A percentile compares a stretch with the other conserved stretches of the same genome.
Conservation (phyloP, 2,797 vertebrate species). For the Epinephelus coioides region DNA sequence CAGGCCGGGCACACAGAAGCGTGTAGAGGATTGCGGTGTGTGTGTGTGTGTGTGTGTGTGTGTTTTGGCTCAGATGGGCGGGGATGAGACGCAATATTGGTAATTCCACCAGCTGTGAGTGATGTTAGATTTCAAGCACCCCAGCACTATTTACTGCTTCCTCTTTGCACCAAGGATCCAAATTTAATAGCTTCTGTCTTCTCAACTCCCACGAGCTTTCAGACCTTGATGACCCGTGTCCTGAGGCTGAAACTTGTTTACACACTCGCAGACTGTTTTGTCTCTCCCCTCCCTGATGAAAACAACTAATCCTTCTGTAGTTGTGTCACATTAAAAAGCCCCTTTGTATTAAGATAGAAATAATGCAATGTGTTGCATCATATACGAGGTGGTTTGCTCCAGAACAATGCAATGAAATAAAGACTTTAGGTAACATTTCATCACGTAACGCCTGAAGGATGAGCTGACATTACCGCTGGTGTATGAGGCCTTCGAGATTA, state of each 20-base stretch:
- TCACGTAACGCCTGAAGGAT: constrained; percentile 10
- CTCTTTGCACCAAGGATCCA: constrained; percentile 4
- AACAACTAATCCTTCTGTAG: constrained; percentile 22
- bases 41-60: background rate
- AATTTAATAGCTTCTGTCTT: constrained; percentile 58
- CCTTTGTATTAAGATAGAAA: constrained; percentile 25
- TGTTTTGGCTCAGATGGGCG: constrained; percentile 21
- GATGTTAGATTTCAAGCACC: constrained; percentile 31
- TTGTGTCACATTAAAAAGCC: constrained; percentile 8
- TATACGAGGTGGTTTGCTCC: constrained; percentile 5
- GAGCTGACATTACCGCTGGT: constrained; percentile 12
- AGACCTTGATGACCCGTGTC: constrained; percentile 47
- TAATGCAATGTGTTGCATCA: constrained; percentile 22
- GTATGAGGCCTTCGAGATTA: constrained; percentile 3
- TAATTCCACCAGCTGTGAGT: constrained; percentile 33
- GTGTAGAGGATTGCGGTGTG: constrained; percentile 5
- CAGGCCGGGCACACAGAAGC: constrained; percentile 1
- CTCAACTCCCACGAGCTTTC: constrained; percentile 35
- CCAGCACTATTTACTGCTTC: constrained; percentile 38
- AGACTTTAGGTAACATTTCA: background rate
- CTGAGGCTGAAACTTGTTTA: constrained; percentile 44
- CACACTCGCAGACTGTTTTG: constrained; percentile 18
- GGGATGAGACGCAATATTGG: constrained; percentile 17
- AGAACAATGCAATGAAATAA: constrained; percentile 8
- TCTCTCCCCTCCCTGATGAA: constrained; percentile 23